Evolutionary conservation across 2,113 vertebrate species (phyloP).

Genomic region (Lichenostomus cassidix): DNA sequence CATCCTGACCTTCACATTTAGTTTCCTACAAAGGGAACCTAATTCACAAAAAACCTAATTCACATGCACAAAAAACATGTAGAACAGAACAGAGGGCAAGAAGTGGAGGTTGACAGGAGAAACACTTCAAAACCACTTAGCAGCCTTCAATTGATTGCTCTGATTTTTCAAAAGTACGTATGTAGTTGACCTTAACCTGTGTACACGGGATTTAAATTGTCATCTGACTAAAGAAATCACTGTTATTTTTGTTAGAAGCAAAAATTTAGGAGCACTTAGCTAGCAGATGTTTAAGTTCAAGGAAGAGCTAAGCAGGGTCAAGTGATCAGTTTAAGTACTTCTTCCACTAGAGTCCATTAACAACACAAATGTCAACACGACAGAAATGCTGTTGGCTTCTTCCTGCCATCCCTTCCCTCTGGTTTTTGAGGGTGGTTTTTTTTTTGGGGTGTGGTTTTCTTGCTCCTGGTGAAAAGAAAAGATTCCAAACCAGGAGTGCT

Average conservation of each 20-base stretch:
- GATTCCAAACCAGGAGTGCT: accelerated
- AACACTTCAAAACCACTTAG: not conserved
- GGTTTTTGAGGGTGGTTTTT: accelerated
- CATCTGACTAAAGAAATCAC: not conserved
- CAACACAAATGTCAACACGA: not conserved
- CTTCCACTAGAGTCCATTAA: not conserved
- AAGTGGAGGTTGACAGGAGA: not conserved
- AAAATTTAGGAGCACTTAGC: not conserved
- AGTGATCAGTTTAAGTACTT: not conserved
- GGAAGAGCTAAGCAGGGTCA: not conserved
- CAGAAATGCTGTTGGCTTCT: not conserved
- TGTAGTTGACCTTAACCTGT: not conserved
- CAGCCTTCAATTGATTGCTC: not conserved
- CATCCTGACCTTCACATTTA: not conserved
- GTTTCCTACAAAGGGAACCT: not conserved
- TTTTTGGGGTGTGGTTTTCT: accelerated
- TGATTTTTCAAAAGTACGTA: not conserved
- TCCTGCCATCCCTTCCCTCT: no score
- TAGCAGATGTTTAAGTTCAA: not conserved
- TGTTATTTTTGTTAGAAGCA: not conserved
- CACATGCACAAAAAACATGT: not conserved
- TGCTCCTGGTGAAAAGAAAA: not conserved
- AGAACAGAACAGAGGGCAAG: not conserved
- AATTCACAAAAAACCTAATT: not conserved
- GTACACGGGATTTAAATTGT: not conserved